These are phyloP conservation scores for Ceramica pisi DNA, from an alignment of 2,888 invertebrate species.

Conservation along the genomic window DNA sequence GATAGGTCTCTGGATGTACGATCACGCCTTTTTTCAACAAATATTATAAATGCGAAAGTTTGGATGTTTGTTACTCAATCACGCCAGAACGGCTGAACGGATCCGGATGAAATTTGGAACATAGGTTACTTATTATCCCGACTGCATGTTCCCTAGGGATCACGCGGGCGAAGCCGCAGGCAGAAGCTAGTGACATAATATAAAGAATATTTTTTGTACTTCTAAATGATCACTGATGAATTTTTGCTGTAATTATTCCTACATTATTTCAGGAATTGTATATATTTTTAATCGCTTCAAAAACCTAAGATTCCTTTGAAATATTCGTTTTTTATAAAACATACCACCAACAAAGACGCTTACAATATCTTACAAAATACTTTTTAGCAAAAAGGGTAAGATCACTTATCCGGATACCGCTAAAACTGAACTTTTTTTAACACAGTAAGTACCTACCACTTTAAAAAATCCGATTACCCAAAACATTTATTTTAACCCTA, in stretches of 20 bases:
- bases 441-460: conserved; percentile 59
- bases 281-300: background rate
- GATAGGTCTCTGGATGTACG: background rate
- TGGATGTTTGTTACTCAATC: too few species aligned
- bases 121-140: too few species aligned
- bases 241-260: too few species aligned
- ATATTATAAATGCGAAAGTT: too few species aligned
- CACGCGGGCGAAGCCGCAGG: too few species aligned
- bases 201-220: too few species aligned
- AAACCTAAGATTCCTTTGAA: background rate
- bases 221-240: too few species aligned
- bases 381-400: conserved; percentile 20
- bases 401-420: conserved; percentile 35
- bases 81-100: too few species aligned
- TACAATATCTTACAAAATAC: conserved; percentile 5
- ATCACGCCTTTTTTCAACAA: background rate
- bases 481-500: conserved; percentile 77
- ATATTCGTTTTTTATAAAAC: background rate
- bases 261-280: too few species aligned
- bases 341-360: conserved; percentile 9
- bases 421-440: conserved; percentile 43
- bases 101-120: too few species aligned
- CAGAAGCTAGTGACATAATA: too few species aligned
- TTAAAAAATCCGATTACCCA: conserved; percentile 79
- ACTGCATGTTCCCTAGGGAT: too few species aligned